Conservation (phyloP, 2,113 vertebrate genomes). For the Oreochromis aureus region DNA sequence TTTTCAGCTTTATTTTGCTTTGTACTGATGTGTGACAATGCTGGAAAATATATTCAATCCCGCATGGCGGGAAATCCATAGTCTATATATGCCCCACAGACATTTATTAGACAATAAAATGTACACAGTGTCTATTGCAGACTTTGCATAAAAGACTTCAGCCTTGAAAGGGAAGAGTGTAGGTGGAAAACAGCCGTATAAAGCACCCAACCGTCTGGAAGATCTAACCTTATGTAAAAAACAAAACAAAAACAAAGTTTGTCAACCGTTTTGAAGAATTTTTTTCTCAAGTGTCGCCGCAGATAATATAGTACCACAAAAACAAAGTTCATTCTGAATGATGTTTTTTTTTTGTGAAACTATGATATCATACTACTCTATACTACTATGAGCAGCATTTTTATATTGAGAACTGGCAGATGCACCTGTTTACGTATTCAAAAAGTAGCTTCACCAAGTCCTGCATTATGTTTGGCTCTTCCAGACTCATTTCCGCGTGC, state of each 20-base stretch:
- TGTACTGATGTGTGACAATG: background rate
- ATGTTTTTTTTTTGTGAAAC: background rate
- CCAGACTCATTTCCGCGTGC: background rate
- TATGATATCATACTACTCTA: background rate
- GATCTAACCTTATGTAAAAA: background rate
- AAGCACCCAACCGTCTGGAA: background rate
- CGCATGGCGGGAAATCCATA: conserved; percentile 8
- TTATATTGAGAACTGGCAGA: background rate
- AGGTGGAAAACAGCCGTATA: background rate
- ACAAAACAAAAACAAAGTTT: background rate
- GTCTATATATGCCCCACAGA: background rate
- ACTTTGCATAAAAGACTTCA: background rate
- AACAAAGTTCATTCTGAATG: background rate
- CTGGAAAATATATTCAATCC: conserved; percentile 5
- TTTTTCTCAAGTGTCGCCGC: background rate
- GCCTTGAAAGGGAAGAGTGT: background rate
- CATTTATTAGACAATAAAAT: conserved; percentile 19
- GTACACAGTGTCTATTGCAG: background rate
- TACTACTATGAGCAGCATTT: background rate
- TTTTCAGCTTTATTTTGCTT: background rate
- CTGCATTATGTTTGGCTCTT: background rate
- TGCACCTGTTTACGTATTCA: background rate
- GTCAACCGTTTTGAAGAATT: background rate
- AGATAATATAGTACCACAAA: background rate
- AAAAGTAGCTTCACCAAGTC: background rate